These are phyloP conservation scores for Tenthredo livida DNA, from an alignment of 2,888 invertebrate genomes.

Conservation along the genomic window DNA sequence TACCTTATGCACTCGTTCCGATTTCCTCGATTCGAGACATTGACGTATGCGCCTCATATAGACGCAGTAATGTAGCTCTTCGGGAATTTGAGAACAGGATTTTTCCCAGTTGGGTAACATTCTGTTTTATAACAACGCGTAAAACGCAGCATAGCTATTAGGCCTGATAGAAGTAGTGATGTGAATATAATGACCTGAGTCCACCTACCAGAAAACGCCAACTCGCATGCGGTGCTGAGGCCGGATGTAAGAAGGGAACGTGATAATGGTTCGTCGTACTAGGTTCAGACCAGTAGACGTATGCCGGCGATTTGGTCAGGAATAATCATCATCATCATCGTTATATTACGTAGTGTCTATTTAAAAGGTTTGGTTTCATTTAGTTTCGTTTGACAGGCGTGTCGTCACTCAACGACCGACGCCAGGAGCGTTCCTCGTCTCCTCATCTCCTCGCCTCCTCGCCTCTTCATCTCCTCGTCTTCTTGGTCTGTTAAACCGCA, in stretches of 20 bases:
- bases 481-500: not conserved
- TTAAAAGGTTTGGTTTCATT: constrained; percentile 34
- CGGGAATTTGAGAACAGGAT: not conserved
- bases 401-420: constrained; percentile 47
- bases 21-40: not conserved
- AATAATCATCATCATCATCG: constrained; percentile 26
- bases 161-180: not conserved
- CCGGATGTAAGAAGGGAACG: constrained; percentile 25
- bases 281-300: not conserved
- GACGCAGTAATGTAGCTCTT: not conserved
- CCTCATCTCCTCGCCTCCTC: not conserved
- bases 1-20: not conserved
- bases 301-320: not conserved
- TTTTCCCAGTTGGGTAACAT: not conserved
- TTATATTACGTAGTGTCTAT: constrained; percentile 44
- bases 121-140: not conserved
- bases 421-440: constrained; percentile 42
- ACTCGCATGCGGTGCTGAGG: not conserved
- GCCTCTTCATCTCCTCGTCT: constrained; percentile 12
- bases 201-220: constrained; percentile 46
- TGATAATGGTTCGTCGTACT: constrained; percentile 16
- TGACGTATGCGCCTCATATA: not conserved
- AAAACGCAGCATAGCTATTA: not conserved
- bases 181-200: constrained; percentile 24
- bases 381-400: constrained; percentile 47